Percentiles rank a stretch among this genome's conserved stretches.
These are phyloP conservation scores for Urophycis tenuis DNA, from an alignment of 2,797 vertebrate genomes.

Conservation along the genomic window DNA sequence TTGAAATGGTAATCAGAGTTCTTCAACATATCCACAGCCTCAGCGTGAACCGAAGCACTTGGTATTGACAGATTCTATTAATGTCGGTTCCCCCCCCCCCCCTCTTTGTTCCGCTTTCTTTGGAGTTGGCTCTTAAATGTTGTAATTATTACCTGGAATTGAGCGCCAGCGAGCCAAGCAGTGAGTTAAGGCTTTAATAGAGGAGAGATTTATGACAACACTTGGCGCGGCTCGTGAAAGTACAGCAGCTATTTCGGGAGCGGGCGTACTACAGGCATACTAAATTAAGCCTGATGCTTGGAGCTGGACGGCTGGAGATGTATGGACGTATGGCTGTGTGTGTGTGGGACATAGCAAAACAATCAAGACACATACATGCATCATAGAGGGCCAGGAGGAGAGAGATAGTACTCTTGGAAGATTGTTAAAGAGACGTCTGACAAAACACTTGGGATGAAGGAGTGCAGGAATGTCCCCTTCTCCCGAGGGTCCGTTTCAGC, in stretches of 20 bases:
- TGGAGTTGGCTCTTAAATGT: background rate
- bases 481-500: constrained; percentile 29
- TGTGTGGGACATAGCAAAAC: too few species aligned
- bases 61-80: background rate
- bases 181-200: background rate
- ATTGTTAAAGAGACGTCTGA: constrained; percentile 6
- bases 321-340: too few species aligned
- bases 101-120: background rate
- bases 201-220: background rate
- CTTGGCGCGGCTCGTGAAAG: background rate
- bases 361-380: too few species aligned
- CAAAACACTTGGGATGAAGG: constrained; percentile 36
- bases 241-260: too few species aligned
- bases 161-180: background rate
- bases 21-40: too few species aligned
- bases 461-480: constrained; percentile 29
- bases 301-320: too few species aligned
- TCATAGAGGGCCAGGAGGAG: too few species aligned
- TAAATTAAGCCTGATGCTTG: background rate
- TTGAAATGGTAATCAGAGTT: too few species aligned
- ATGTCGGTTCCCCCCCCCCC: too few species aligned
- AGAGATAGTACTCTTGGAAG: background rate
- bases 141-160: background rate
- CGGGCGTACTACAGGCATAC: background rate
- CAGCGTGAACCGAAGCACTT: background rate